Evolutionary conservation across 2,113 vertebrate species (phyloP).

Genomic region (Perca flavescens): DNA sequence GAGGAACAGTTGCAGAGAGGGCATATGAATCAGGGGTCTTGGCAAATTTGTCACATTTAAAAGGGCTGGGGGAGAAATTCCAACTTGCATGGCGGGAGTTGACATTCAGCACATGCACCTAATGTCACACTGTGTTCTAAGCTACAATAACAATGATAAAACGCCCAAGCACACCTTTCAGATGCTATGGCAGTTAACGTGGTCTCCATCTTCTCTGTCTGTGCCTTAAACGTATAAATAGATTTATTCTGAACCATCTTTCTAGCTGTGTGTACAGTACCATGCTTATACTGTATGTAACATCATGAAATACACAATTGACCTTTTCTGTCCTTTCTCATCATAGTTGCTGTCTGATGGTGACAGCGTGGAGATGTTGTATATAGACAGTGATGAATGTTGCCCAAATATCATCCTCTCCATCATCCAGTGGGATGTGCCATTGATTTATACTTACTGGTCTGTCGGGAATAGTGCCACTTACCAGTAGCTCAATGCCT

Average conservation of each 20-base stretch:
- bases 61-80: constrained; percentile 47
- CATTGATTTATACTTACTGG: constrained; percentile 76
- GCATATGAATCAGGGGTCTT: constrained; percentile 69
- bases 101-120: constrained; percentile 68
- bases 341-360: constrained; percentile 52
- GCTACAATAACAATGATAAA: constrained; percentile 44
- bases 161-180: background rate
- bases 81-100: constrained; percentile 41
- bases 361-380: constrained; percentile 46
- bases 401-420: constrained; percentile 62
- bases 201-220: constrained; percentile 16
- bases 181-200: constrained; percentile 29
- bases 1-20: constrained; percentile 58
- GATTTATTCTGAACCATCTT: constrained; percentile 36
- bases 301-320: constrained; percentile 17
- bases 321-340: constrained; percentile 72
- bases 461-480: constrained; percentile 63
- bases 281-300: background rate
- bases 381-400: constrained; percentile 72
- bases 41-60: constrained; percentile 69
- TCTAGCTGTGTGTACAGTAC: constrained; percentile 2
- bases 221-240: constrained; percentile 26
- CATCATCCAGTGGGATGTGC: constrained; percentile 66
- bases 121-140: constrained; percentile 52
- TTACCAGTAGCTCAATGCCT: constrained; percentile 59